phyloP scores from a whole-genome alignment of 2,888 invertebrate species.

The Thalpophila matura region DNA sequence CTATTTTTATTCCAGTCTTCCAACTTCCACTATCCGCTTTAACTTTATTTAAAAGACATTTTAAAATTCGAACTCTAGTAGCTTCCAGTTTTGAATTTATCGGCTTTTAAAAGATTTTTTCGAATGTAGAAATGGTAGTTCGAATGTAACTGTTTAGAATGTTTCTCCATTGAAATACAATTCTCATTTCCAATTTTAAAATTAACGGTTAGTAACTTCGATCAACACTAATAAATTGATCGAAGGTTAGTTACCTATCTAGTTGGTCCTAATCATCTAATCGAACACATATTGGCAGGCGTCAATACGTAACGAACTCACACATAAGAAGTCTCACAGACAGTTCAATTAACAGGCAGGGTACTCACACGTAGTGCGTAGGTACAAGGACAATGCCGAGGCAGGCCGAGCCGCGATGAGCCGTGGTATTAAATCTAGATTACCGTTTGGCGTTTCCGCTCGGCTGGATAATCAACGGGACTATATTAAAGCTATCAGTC shows the following conservation, averaged over 20 bases:
- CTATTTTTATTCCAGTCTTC: slow-evolving; percentile 55
- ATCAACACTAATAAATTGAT: too few species aligned
- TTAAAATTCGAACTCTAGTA: slow-evolving; percentile 47
- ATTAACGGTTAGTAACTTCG: background rate
- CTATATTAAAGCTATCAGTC: slow-evolving; percentile 90
- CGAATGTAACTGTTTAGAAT: too few species aligned
- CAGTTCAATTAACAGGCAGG: slow-evolving; percentile 52
- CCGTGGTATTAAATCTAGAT: slow-evolving; percentile 89
- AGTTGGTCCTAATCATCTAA: slow-evolving; percentile 8
- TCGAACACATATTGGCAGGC: slow-evolving; percentile 27
- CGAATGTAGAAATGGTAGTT: slow-evolving; percentile 12
- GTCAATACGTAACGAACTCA: slow-evolving; percentile 30
- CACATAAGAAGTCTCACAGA: slow-evolving; percentile 43
- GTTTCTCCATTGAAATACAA: too few species aligned
- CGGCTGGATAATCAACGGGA: slow-evolving; percentile 87
- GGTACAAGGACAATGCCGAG: slow-evolving; percentile 71
- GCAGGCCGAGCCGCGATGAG: slow-evolving; percentile 79
- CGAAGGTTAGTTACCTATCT: too few species aligned
- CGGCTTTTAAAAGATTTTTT: slow-evolving; percentile 31
- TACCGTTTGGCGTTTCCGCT: slow-evolving; percentile 87
- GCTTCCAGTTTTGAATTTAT: slow-evolving; percentile 42
- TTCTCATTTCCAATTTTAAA: slow-evolving; percentile 21
- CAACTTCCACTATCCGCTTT: slow-evolving; percentile 48
- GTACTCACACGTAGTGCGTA: slow-evolving; percentile 45
- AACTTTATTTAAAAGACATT: slow-evolving; percentile 53